Percentiles rank a stretch among this genome's conserved stretches.
These are phyloP conservation scores for Triplophysa yarkandensis DNA, from an alignment of 2,797 vertebrate genomes.

Conservation along the genomic window DNA sequence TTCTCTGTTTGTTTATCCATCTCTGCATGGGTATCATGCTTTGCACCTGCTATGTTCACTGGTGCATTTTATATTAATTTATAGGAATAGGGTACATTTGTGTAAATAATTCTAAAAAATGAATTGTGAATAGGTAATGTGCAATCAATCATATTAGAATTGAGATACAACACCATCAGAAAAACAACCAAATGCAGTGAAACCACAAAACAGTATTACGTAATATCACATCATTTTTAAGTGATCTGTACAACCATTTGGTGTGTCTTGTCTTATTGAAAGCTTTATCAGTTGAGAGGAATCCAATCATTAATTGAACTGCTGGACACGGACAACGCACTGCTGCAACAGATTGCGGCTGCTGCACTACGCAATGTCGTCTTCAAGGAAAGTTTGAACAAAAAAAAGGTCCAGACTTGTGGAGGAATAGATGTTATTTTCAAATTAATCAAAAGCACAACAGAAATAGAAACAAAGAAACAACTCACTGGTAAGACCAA, in stretches of 20 bases:
- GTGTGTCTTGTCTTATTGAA: conserved; percentile 5
- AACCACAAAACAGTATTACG: neutral
- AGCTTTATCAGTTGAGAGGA: conserved; percentile 83
- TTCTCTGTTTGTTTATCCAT: too few species aligned
- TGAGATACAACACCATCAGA: neutral
- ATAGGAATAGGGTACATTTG: neutral
- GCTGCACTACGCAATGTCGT: conserved; percentile 90
- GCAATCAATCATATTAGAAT: neutral
- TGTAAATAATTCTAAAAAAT: too few species aligned
- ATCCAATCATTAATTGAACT: conserved; percentile 81
- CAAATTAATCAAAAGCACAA: conserved; percentile 77
- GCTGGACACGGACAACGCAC: conserved; percentile 77
- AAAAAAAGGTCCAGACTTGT: conserved; percentile 81
- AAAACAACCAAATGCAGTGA: neutral
- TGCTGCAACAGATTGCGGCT: conserved; percentile 77
- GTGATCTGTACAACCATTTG: neutral
- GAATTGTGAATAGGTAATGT: too few species aligned
- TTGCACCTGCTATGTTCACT: neutral
- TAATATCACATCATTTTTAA: neutral
- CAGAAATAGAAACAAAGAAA: conserved; percentile 84
- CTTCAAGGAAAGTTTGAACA: conserved; percentile 82
- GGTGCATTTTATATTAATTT: neutral
- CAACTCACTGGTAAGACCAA: conserved; percentile 86
- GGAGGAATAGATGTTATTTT: conserved; percentile 81
- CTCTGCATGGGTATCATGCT: neutral